phyloP scores from a whole-genome alignment of 2,113 vertebrate species.

The Amazona vittata region DNA sequence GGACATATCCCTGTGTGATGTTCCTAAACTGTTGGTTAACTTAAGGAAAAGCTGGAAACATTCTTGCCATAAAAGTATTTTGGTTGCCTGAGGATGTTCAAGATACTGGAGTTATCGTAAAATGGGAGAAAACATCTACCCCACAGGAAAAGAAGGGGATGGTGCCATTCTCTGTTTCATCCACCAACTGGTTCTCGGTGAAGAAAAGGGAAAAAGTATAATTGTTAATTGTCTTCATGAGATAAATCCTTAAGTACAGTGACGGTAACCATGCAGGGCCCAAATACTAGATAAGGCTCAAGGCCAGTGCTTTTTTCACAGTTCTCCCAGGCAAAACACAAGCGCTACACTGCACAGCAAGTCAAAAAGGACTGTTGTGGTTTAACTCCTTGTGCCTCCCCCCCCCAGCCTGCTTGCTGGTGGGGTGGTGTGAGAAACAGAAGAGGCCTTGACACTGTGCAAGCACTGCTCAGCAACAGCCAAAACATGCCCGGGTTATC shows the following conservation, averaged over 20 bases:
- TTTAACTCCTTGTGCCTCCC: neutral
- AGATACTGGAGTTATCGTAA: neutral
- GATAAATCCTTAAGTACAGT: neutral
- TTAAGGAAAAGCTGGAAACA: neutral
- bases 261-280: neutral
- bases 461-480: neutral
- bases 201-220: neutral
- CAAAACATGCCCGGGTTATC: neutral
- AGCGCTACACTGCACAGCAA: neutral
- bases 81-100: neutral
- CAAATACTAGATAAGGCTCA: neutral
- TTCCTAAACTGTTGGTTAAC: neutral
- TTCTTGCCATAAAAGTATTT: neutral
- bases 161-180: neutral
- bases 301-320: neutral
- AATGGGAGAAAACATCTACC: neutral
- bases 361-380: neutral
- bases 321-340: neutral
- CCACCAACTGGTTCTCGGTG: neutral
- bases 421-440: neutral
- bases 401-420: neutral
- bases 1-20: neutral
- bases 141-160: neutral
- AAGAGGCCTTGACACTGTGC: neutral
- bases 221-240: neutral